Evolutionary conservation across 2,888 invertebrate species (phyloP), one percentile per base, ranked within the genome.

Genomic region (Lepidonotus clava): DNA sequence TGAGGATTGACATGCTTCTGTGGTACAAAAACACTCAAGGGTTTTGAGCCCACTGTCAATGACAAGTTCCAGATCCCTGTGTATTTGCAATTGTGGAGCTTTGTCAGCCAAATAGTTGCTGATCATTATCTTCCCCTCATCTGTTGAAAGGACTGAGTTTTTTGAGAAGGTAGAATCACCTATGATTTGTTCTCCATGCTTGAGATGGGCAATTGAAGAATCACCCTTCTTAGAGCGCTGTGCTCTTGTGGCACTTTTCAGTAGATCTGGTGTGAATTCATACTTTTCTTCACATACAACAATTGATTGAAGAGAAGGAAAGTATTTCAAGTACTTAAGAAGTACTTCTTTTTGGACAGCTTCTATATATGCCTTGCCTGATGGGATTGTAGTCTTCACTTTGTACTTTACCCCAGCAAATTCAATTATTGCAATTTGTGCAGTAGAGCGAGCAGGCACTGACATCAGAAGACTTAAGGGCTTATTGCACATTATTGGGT

Each of bases 371-470:
- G 11, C 11, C 51, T 51, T 51, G 51, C 51, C 51, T 51, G 51
- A 51, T 51, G 51, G 11, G 51, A 51, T n/a, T n/a, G n/a, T 51
- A 21, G 11, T 11, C 21, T 51, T 11, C 11, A 21, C 51, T 51
- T 51, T 51, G 51, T 51, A 51, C 51, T 51, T 51, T 21, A 51
- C 51, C 21, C 51, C 51, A 51, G 67, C 67, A 67, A 67, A 67
- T 67, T 67, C 67, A 18, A 67, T 24, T 46, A 46, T 34, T 41
- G 83, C 46, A n/a, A 41, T 8, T 6, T 41, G 8, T 4, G 21
- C 56, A 24, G 11, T 34, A 24, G 28, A 40, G 40, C 21, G 41
- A 46, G 8, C 46, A 40, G 36, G 56, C 2, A 85, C 28, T 83
- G 84, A 84, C 32, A 84, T 67, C 46, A 51, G 14, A 14, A 14